Base-by-base conservation (phyloP, 2,888 invertebrate genomes). In the Athrips mouffetella region DNA sequence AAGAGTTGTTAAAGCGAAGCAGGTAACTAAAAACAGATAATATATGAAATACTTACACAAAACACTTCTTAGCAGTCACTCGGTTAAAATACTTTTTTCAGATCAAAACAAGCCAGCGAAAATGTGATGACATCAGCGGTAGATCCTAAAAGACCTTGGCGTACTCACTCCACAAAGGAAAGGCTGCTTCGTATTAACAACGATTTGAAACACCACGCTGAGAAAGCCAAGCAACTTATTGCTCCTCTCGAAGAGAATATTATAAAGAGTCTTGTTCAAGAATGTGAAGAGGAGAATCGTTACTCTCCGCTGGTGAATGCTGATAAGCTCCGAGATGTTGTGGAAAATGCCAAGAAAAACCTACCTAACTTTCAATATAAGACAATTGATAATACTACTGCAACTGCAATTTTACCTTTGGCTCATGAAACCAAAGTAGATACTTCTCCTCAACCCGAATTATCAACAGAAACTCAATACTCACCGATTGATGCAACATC, bases 91-190 rank as follows among this genome's bases (percentile, higher is more conserved):
- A 33, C 21, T 27, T 18, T 37, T 67, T 65, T 8, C 62, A 83
- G 85, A 40, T 60, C 51, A 54, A 73, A 69, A 51, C 58, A 57
- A 21, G 23, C 49, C 8, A 7, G 53, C 0, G 66, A 69, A 2
- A 60, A 54, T 29, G 44, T 54, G 4, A 33, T 59, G 1, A 16
- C 62, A 5, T 53, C 53, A 1, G 59, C 50, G 2, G 41, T 63
- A 2, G 86, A 87, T 51, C 75, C 78, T 0, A 84, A 81, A 47
- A 66, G 80, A 30, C 84, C 84, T 0, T 86, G 87, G 87, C 75
- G 86, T 3, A 85, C 78, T 2, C 66, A 87, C 52, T 72, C 83
- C 0, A 75, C 60, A 47, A 82, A 75, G 55, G 87, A 87, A 52
- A 81, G 73, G 50, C 65, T 87, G 1, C 53, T 80, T 2, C 78